phyloP scores from a whole-genome alignment of 2,888 invertebrate species.

The Drosophila merina region DNA sequence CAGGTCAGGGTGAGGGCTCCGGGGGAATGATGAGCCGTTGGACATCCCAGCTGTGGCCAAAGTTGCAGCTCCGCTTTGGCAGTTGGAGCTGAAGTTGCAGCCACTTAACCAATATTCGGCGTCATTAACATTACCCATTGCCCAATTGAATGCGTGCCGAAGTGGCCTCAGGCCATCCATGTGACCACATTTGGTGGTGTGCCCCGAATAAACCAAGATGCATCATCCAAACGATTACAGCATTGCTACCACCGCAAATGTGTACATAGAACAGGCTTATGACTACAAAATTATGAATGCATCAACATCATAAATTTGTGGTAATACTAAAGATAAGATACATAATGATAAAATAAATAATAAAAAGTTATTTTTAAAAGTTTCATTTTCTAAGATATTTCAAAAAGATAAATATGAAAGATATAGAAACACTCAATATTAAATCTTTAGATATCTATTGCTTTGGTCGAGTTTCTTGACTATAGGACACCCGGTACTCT shows the following conservation, averaged over 20 bases:
- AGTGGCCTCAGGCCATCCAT: slow-evolving; percentile 14
- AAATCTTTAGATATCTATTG: too few relatives aligned
- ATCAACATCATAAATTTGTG: background rate
- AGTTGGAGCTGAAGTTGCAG: slow-evolving; percentile 31
- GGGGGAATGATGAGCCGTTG: slow-evolving; percentile 18
- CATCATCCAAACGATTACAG: slow-evolving; percentile 13
- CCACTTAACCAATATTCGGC: slow-evolving; percentile 52
- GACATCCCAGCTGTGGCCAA: slow-evolving; percentile 31
- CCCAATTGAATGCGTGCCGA: slow-evolving; percentile 56
- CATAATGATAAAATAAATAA: too few relatives aligned
- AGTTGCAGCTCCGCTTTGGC: slow-evolving; percentile 13
- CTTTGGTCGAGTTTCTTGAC: too few relatives aligned
- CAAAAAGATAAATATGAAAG: too few relatives aligned
- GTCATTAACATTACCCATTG: slow-evolving; percentile 43
- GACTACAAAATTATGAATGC: background rate
- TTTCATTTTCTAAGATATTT: too few relatives aligned
- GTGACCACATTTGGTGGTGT: slow-evolving; percentile 32
- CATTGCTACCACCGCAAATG: slow-evolving; percentile 8
- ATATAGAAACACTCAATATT: too few relatives aligned
- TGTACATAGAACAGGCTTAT: background rate
- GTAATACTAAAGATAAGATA: too few relatives aligned
- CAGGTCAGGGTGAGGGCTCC: background rate
- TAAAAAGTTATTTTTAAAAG: too few relatives aligned
- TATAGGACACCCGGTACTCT: too few relatives aligned
- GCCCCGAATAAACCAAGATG: slow-evolving; percentile 17